Evolutionary conservation across 2,113 vertebrate species (phyloP).

Genomic region (Copsychus sechellarum): DNA sequence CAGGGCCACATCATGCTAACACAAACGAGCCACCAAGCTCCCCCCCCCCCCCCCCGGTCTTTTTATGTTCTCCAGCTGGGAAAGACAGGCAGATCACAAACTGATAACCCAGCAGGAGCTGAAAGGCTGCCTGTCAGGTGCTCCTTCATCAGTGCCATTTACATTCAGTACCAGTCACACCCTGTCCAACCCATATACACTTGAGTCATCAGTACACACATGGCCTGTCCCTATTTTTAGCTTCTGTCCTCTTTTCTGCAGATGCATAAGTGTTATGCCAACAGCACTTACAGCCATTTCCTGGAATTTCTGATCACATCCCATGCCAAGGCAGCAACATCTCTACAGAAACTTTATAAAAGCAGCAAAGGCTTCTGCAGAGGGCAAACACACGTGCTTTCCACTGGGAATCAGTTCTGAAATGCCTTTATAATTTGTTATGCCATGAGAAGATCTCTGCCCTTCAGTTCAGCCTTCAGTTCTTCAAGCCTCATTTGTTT

Average conservation of each 20-base stretch:
- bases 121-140: neutral
- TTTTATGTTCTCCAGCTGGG: neutral
- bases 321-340: neutral
- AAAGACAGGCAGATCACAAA: neutral
- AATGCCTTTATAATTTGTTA: neutral
- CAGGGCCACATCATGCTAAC: rapidly evolving
- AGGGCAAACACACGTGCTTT: neutral
- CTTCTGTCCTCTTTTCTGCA: neutral
- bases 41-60: rapidly evolving
- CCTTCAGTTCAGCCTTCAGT: neutral
- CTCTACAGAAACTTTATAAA: neutral
- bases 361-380: neutral
- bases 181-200: neutral
- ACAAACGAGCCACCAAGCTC: neutral
- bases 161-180: neutral
- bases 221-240: neutral
- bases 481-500: neutral
- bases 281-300: neutral
- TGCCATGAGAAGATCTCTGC: neutral
- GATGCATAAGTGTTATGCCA: neutral
- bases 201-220: neutral
- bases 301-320: neutral
- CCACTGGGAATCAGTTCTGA: neutral
- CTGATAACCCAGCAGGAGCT: neutral
- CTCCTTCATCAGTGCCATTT: neutral